phyloP scores from a whole-genome alignment of 2,797 vertebrate genomes.

The Microtus agrestis region DNA sequence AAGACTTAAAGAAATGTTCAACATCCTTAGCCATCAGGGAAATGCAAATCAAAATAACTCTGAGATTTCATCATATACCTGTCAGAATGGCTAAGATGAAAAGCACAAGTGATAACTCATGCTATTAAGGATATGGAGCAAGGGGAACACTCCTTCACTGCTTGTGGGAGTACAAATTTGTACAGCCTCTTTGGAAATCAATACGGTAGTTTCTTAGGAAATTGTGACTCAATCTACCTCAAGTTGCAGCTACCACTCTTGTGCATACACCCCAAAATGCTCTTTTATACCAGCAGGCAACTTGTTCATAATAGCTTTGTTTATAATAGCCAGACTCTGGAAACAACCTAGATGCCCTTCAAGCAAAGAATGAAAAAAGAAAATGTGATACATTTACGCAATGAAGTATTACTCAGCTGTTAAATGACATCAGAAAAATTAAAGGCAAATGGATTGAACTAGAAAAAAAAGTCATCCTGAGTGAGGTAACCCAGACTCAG shows the following conservation, averaged over 20 bases:
- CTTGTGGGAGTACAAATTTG: neutral
- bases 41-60: neutral
- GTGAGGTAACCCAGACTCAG: neutral
- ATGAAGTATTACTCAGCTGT: neutral
- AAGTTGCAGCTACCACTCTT: neutral
- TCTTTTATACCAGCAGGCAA: neutral
- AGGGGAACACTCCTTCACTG: neutral
- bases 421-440: neutral
- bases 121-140: neutral
- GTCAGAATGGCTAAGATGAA: neutral
- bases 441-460: neutral
- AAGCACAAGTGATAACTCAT: neutral
- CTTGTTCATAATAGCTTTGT: neutral
- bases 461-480: neutral
- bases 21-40: neutral
- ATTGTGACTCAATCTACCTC: neutral
- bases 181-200: neutral
- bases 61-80: neutral
- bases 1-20: neutral
- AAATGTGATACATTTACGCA: neutral
- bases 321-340: neutral
- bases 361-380: neutral
- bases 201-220: neutral
- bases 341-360: neutral
- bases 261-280: neutral